phyloP scores from a whole-genome alignment of 2,888 invertebrate genomes.

The Hypomecis atomaria region DNA sequence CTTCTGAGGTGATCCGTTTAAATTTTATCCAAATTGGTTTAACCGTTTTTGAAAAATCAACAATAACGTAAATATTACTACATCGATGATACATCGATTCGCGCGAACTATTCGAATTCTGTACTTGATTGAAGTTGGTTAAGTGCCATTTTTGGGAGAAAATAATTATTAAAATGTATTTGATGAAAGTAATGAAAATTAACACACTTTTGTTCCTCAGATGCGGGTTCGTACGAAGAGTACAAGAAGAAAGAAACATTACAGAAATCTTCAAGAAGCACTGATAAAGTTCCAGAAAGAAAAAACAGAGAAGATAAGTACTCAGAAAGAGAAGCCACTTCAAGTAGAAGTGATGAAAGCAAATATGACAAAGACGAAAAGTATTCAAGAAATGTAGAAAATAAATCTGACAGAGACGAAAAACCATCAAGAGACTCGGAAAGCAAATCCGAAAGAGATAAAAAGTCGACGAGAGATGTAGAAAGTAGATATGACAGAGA shows the following conservation, averaged over 20 bases:
- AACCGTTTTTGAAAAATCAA: no score
- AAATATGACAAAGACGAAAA: constrained; percentile 12
- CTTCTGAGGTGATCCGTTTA: no score
- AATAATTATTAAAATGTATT: not conserved
- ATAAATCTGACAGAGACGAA: constrained; percentile 36
- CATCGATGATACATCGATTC: no score
- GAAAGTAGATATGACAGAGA: constrained; percentile 37
- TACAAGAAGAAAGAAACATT: constrained; percentile 83
- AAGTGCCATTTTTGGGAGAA: no score
- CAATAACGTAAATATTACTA: no score
- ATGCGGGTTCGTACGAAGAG: constrained; percentile 88
- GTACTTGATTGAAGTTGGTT: no score
- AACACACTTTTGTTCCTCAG: constrained; percentile 62
- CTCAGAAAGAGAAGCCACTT: constrained; percentile 1
- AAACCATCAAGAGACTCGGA: constrained; percentile 29
- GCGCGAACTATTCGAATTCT: no score
- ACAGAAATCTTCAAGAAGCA: constrained; percentile 60
- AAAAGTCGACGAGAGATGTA: constrained; percentile 27
- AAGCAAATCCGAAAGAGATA: constrained; percentile 36
- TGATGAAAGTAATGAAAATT: not conserved
- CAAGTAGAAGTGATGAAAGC: constrained; percentile 1
- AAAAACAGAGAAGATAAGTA: constrained; percentile 37
- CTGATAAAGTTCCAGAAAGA: constrained; percentile 55
- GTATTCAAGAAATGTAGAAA: not conserved
- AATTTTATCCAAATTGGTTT: no score